Conservation (phyloP, 2,888 invertebrate species). For the Rhyacophila evoluta region DNA sequence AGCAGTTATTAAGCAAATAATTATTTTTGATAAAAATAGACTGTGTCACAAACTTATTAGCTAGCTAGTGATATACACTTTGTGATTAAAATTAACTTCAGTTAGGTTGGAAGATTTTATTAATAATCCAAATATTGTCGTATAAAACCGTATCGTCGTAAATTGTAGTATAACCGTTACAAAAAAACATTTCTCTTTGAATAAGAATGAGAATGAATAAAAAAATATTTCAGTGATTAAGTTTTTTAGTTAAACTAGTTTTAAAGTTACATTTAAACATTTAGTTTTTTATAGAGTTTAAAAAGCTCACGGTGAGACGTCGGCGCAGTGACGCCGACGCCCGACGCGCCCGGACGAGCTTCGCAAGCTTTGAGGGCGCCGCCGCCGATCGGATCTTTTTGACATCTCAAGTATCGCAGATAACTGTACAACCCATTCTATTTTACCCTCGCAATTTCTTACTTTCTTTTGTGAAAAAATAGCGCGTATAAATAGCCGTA, state of each 20-base stretch:
- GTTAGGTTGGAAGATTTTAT: too few species aligned
- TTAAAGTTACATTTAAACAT: neutral
- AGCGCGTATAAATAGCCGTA: neutral
- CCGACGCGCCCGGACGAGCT: neutral
- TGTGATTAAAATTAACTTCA: too few species aligned
- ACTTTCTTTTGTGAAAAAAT: neutral
- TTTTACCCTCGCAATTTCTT: conserved; percentile 20
- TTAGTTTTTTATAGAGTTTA: neutral
- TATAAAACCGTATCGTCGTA: too few species aligned
- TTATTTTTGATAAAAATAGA: too few species aligned
- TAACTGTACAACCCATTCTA: conserved; percentile 34
- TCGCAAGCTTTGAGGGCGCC: conserved; percentile 31
- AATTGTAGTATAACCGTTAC: too few species aligned
- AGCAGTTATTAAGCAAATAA: too few species aligned
- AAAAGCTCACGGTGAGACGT: conserved; percentile 4
- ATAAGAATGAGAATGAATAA: too few species aligned
- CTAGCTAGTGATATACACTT: too few species aligned
- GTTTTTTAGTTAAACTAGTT: neutral
- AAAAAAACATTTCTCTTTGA: too few species aligned
- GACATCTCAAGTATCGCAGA: conserved; percentile 47
- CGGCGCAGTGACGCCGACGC: neutral
- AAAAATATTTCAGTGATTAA: too few species aligned
- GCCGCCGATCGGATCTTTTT: conserved; percentile 52
- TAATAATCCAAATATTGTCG: too few species aligned
- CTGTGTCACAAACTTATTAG: too few species aligned